Evolutionary conservation across 2,113 vertebrate species (phyloP), one percentile per base, ranked within the genome.

Genomic region (Machaerirhynchus nigripectus): DNA sequence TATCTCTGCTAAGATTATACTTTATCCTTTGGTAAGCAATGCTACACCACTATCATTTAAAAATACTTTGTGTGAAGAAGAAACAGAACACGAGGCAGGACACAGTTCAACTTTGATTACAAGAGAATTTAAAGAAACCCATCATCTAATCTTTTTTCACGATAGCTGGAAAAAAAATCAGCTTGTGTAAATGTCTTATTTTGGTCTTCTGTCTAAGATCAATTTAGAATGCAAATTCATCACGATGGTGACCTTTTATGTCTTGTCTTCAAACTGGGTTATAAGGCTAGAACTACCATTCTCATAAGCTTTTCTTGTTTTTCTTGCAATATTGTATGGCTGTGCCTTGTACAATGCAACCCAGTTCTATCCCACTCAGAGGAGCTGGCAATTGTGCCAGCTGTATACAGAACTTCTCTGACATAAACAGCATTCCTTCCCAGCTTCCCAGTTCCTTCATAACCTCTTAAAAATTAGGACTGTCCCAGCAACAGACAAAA

Each of bases 401-500:
- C 56, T 87, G 39, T 18, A 40, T 17, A 84, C 76, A 84, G 37
- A 68, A 30, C 39, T 78, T 89, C 63, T 94, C 75, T 49, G 42
- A 81, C 19, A 80, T 6, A 93, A 93, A 71, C 40, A 69, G 10
- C 56, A 16, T 31, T 83, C 56, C 39, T 64, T 88, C 56, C 61
- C 52, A 67, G 40, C 52, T 75, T 87, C 82, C 64, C 87, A 92
- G 79, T 55, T 95, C 47, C 73, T 88, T 91, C 86, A 71, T 59
- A 84, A 64, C 42, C 61, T 91, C 74, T 96, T 90, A 86, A 95
- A 95, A 96, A 69, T 42, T 61, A 87, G 70, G 52, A 55, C 53
- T 44, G 57, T 73, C 82, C 67, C 70, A 94, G 77, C n/a, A 89
- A 90, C 31, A 73, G 71, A 17, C 42, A 73, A 93, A 91, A 93